Base-by-base conservation (phyloP, 64 coral and sea anemone genomes). In the Actinia tenebrosa region DNA sequence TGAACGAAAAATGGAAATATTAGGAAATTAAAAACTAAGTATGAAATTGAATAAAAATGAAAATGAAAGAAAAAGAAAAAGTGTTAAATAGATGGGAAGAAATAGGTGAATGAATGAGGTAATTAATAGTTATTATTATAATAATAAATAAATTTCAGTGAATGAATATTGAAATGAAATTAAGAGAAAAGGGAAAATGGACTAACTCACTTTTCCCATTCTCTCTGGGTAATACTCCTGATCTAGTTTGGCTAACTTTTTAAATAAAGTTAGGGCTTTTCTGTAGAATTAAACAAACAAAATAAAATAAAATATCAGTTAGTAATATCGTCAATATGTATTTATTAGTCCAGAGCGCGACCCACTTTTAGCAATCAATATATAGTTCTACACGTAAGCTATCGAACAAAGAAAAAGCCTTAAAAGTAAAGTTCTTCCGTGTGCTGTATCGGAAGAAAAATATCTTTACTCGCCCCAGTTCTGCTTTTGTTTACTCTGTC, bases 151-250 rank as follows among this genome's bases (percentile, higher is more conserved):
- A 64, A 72, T 1, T 37, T 37, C 30, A 37, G 30, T 60, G 27
- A 79, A 58, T 10, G 3, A 61, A 61, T 61, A 4, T 16, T 18
- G 2, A 60, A 60, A 60, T 60, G 1, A 14, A 25, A 58, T 26
- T 55, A 25, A 72, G 47, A 27, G 6, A 79, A 54, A 47, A 86
- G 68, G 54, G 47, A 86, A 23, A 15, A 37, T 79, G 68, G 17
- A 80, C 16, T 16, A 7, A 75, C 90, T 87, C 43, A 98, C 96
- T 79, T 98, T 98, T 89, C 93, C 96, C 89, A 98, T 94, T 86
- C 96, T 95, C 44, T 98, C 96, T 45, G 96, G 96, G 17, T 98
- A 98, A 80, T 91, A 93, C 42, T 98, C 93, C 78, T 98, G 96
- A 84, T 98, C 96, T 16, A 95, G 78, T 81, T 86, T 95, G 23